phyloP scores from a whole-genome alignment of 2,113 vertebrate species.

The Poecilia latipinna region DNA sequence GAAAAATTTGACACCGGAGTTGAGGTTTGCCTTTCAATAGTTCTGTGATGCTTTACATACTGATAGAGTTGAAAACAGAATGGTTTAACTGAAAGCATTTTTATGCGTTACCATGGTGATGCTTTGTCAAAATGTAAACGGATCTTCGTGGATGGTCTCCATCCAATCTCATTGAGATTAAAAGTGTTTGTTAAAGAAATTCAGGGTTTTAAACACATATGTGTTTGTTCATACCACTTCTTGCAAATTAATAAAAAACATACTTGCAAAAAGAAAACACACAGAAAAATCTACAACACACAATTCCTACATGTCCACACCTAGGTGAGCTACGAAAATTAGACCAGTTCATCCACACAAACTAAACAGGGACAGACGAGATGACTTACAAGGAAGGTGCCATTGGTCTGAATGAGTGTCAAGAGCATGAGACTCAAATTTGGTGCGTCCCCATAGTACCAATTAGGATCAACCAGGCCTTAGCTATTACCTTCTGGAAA shows the following conservation, averaged over 20 bases:
- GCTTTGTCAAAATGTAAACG: no score
- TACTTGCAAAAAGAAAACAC: background rate
- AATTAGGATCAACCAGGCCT: conserved; percentile 15
- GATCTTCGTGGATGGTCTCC: background rate
- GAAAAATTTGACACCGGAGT: no score
- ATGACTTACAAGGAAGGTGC: background rate
- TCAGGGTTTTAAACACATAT: no score
- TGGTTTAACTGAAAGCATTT: no score
- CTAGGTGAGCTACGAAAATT: background rate
- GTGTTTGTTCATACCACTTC: no score
- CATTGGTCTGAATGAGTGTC: background rate
- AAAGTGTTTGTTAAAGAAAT: no score
- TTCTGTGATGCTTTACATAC: no score
- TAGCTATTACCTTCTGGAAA: conserved; percentile 17
- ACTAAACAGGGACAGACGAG: background rate
- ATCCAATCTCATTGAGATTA: background rate
- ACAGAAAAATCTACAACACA: conserved; percentile 12
- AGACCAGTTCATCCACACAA: conserved; percentile 2
- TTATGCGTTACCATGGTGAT: no score
- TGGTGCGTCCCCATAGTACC: background rate
- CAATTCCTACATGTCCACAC: conserved; percentile 10
- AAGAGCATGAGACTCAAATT: no score
- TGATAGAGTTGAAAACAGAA: no score
- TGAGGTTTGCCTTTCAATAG: no score
- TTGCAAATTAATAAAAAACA: background rate